A percentile compares a stretch with the other conserved stretches of the same genome.
Evolutionary conservation across 2,113 vertebrate species (phyloP).

Genomic region (Empidonax alnorum): DNA sequence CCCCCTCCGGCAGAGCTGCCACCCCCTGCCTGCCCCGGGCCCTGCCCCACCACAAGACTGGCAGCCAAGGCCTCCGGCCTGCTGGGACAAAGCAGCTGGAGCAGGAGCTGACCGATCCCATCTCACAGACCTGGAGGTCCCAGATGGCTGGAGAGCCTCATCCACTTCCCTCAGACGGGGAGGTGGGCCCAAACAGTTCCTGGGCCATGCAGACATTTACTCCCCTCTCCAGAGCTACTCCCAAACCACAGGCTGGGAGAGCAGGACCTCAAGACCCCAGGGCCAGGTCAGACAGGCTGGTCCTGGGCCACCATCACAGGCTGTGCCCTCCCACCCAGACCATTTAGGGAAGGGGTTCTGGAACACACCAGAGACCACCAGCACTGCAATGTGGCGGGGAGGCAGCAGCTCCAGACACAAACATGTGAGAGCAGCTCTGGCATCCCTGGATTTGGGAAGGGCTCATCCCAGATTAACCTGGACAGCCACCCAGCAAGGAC

Average conservation of each 20-base stretch:
- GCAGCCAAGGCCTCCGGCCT: not conserved
- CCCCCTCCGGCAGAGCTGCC: not conserved
- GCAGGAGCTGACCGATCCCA: not conserved
- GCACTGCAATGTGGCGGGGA: fast-evolving
- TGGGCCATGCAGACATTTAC: not conserved
- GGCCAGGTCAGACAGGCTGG: not conserved
- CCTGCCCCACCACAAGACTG: not conserved
- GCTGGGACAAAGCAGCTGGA: fast-evolving
- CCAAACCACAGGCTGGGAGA: not conserved
- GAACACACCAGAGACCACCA: not conserved
- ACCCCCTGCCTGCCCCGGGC: fast-evolving
- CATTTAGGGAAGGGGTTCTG: fast-evolving
- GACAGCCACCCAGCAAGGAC: not conserved
- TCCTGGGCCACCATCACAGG: not conserved
- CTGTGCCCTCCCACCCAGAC: not conserved
- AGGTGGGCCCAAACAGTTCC: fast-evolving
- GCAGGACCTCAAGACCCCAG: not conserved
- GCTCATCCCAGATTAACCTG: not conserved
- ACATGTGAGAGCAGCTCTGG: not conserved
- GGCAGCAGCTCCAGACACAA: not conserved
- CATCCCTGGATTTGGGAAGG: not conserved
- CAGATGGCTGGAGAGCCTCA: fast-evolving
- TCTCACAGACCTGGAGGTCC: fast-evolving
- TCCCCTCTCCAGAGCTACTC: not conserved
- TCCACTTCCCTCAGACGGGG: fast-evolving